These are phyloP conservation scores for Phalacrocorax aristotelis DNA, from an alignment of 2,113 vertebrate genomes.

Conservation along the genomic window DNA sequence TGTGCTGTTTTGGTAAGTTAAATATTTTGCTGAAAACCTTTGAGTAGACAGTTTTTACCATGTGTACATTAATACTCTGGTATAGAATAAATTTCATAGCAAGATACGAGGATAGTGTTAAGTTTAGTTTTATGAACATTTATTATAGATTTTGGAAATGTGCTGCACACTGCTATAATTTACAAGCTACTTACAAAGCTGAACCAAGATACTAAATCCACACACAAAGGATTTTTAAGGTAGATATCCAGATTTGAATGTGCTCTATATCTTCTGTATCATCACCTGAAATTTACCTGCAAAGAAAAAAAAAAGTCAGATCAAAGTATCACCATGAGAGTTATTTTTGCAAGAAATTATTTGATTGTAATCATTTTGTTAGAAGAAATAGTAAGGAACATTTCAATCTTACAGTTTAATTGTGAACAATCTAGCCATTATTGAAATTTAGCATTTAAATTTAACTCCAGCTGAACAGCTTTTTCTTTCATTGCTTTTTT, in stretches of 20 bases:
- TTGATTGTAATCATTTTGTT: neutral
- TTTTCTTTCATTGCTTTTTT: neutral
- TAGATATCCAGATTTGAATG: neutral
- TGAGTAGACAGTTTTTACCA: neutral
- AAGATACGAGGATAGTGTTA: neutral
- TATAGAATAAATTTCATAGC: neutral
- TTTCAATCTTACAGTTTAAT: neutral
- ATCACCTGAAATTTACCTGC: conserved; percentile 98
- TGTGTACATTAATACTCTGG: neutral
- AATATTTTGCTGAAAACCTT: neutral
- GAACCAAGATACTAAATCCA: neutral
- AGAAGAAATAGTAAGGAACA: neutral
- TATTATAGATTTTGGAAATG: conserved; percentile 6
- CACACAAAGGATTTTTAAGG: neutral
- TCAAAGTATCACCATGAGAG: neutral
- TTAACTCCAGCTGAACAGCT: neutral
- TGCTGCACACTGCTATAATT: conserved; percentile 2
- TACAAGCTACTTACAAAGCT: conserved; percentile 34
- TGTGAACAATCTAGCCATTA: neutral
- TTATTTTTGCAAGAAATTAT: neutral
- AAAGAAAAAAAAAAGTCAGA: conserved; percentile 20
- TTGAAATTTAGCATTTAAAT: neutral
- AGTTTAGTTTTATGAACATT: neutral
- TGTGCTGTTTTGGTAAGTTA: neutral
- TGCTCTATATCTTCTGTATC: conserved; percentile 91